Base-by-base conservation (phyloP, 2,113 vertebrate species). In the Larimichthys polyactis region DNA sequence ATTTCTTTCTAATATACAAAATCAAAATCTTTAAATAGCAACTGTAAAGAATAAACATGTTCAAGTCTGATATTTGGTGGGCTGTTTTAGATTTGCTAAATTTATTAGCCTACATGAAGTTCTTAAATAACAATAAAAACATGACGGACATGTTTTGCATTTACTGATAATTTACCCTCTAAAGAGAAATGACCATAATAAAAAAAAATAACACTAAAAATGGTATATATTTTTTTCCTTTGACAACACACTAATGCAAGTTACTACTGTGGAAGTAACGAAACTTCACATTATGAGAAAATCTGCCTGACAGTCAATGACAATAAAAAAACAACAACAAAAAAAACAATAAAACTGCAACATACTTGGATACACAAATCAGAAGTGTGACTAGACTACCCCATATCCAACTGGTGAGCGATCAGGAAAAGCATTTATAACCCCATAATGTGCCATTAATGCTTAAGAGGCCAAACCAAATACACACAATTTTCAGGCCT, bases 1-100 rank as follows among this genome's bases (percentile, higher is more conserved):
- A 75, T 94, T 92, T 93, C 81, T 93, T 91, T 94, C 87, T 88
- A 93, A 93, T 93, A 91, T 94, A 94, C 93, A 94, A 91, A 94
- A 89, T 83, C 82, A 90, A 90, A 90, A 87, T 92, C 58, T 92
- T 93, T 94, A 95, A 93, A 94, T 95, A 94, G 87, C 90, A 93
- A 91, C 76, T 90, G 90, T 83, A 93, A 93, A 90, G 92, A 92
- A 94, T 93, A 93, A 92, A 92, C 90, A 87, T 83, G 86, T 94
- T 94, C 93, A 95, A 93, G 93, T 92, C 85, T 83, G 90, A 87
- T 93, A 93, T 94, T 93, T 92, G 93, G 89, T 93, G 90, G 92
- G 81, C 79, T 88, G 90, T 83, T 92, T 75, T 66, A 79, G 62
- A 86, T 90, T 87, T 79, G 78, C 85, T 83, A 68, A 87, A 91